phyloP scores from a whole-genome alignment of 2,888 invertebrate genomes.

The Drosophila paranaensis region DNA sequence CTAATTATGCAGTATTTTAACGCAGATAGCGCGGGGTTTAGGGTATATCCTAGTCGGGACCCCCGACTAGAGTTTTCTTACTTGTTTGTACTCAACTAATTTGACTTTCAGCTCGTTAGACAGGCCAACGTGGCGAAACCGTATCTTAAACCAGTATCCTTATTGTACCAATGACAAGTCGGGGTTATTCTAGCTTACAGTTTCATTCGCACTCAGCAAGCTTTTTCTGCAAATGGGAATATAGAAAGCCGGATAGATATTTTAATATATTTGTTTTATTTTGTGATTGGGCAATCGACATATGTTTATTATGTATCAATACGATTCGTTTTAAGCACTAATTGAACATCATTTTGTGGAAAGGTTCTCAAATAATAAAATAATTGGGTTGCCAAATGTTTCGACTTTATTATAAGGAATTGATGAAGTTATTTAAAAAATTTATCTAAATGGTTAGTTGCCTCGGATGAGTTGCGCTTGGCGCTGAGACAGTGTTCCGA shows the following conservation, averaged over 20 bases:
- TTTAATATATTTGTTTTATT: constrained; percentile 12
- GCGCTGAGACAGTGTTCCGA: constrained; percentile 60
- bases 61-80: no score
- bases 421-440: constrained; percentile 52
- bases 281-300: constrained; percentile 36
- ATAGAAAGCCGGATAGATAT: background rate
- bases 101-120: no score
- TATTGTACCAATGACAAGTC: no score
- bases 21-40: no score
- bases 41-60: no score
- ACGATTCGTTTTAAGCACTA: constrained; percentile 40
- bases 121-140: no score
- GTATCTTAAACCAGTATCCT: no score
- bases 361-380: constrained; percentile 40
- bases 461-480: constrained; percentile 57
- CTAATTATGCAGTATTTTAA: no score
- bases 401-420: constrained; percentile 43
- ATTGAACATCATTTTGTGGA: constrained; percentile 39
- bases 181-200: no score
- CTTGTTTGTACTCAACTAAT: no score
- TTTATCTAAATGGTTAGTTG: constrained; percentile 56
- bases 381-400: constrained; percentile 50
- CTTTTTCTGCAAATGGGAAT: background rate
- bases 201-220: no score
- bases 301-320: constrained; percentile 23